A percentile compares a stretch with the other conserved stretches of the same genome.
phyloP scores from a whole-genome alignment of 1,140 invertebrate species.

The Heliconius hewitsoni region DNA sequence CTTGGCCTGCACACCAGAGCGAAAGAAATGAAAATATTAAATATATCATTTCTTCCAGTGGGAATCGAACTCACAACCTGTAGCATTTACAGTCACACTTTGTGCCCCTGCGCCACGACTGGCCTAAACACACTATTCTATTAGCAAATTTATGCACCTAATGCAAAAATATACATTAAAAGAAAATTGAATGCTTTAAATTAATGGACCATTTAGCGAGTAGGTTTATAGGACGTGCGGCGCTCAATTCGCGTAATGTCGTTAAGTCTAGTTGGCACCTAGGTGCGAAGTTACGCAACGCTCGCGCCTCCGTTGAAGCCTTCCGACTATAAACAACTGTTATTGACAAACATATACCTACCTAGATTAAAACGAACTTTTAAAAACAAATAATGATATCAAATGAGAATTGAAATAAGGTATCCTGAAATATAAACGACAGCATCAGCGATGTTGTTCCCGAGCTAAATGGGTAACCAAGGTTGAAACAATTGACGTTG shows the following conservation, averaged over 20 bases:
- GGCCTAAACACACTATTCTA: background rate
- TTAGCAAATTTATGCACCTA: background rate
- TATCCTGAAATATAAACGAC: slow-evolving; percentile 19
- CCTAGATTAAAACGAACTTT: background rate
- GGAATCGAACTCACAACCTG: too few relatives aligned
- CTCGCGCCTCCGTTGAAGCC: slow-evolving; percentile 31
- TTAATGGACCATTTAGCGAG: slow-evolving; percentile 32
- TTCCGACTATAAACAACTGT: slow-evolving; percentile 34
- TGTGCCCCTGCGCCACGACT: too few relatives aligned
- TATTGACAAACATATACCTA: background rate
- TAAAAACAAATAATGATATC: background rate
- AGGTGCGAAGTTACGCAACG: slow-evolving; percentile 50
- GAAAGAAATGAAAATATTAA: too few relatives aligned
- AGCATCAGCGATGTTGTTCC: slow-evolving; percentile 37
- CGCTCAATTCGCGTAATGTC: slow-evolving; percentile 43
- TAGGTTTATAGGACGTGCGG: slow-evolving; percentile 48
- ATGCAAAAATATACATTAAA: background rate
- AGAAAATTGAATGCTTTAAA: background rate
- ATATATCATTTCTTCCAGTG: too few relatives aligned
- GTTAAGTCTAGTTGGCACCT: slow-evolving; percentile 47
- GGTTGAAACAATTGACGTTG: slow-evolving; percentile 64
- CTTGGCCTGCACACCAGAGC: too few relatives aligned
- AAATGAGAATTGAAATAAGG: background rate
- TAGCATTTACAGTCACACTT: too few relatives aligned
- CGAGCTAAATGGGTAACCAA: slow-evolving; percentile 58